A percentile compares a stretch with the other conserved stretches of the same genome.
phyloP scores from a whole-genome alignment of 2,113 vertebrate species.

The Lampris megalopsis region DNA sequence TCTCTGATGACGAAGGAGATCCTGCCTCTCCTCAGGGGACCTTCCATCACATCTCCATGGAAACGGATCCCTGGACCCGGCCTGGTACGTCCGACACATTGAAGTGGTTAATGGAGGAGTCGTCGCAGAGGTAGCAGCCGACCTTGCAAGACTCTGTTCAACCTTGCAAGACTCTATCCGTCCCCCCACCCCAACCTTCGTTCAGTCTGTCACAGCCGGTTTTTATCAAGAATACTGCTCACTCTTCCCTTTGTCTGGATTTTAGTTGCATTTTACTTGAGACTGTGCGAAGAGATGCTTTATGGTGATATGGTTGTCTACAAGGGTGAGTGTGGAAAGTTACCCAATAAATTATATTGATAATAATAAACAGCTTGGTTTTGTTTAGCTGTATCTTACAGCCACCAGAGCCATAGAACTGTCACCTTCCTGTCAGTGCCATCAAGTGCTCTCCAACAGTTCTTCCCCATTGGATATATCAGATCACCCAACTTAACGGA shows the following conservation, averaged over 20 bases:
- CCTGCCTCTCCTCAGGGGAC: conserved; percentile 64
- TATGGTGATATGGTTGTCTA: background rate
- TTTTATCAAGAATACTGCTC: background rate
- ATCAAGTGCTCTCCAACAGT: too few relatives aligned
- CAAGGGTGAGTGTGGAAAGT: background rate
- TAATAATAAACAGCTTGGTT: conserved; percentile 41
- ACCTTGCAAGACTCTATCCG: background rate
- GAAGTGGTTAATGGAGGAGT: conserved; percentile 65
- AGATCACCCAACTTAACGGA: too few relatives aligned
- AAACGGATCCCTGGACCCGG: conserved; percentile 86
- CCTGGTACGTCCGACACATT: conserved; percentile 83
- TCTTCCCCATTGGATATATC: too few relatives aligned
- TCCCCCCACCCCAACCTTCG: background rate
- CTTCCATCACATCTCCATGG: conserved; percentile 59
- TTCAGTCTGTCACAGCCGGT: background rate
- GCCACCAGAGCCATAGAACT: too few relatives aligned
- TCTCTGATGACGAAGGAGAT: conserved; percentile 30
- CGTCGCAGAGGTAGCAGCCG: conserved; percentile 25
- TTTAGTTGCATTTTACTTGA: background rate
- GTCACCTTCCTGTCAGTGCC: too few relatives aligned
- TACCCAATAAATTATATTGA: conserved; percentile 32
- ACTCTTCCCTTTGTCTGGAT: background rate
- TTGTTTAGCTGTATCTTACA: too few relatives aligned
- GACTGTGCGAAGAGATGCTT: background rate
- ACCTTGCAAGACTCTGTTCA: background rate